Evolutionary conservation across 2,113 vertebrate genomes (phyloP).

Genomic region (Typhlomys cinereus): DNA sequence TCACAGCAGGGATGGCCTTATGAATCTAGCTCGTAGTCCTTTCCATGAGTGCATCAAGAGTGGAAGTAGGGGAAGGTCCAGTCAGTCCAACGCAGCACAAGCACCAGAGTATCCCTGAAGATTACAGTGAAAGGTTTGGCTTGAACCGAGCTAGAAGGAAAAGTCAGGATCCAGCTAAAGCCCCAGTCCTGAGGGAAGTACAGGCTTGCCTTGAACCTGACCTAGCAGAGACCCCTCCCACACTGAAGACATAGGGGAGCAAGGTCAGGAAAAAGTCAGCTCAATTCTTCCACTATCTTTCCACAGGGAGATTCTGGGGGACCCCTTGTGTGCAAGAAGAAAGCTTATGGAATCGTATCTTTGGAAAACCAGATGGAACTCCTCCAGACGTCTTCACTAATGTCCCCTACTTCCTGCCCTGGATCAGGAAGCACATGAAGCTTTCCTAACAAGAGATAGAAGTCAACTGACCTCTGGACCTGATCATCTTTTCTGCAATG

Average conservation of each 20-base stretch:
- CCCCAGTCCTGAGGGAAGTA: neutral
- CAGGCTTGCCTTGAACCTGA: neutral
- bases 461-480: neutral
- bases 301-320: slow-evolving; percentile 4
- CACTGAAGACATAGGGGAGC: fast-evolving
- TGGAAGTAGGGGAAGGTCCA: neutral
- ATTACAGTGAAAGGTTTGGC: neutral
- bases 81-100: neutral
- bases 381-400: slow-evolving; percentile 38
- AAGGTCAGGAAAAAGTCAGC: neutral
- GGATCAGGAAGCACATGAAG: slow-evolving; percentile 35
- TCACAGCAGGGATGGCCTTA: too few relatives aligned
- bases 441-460: neutral
- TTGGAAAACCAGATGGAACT: fast-evolving
- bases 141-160: neutral
- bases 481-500: neutral
- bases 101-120: neutral
- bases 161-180: neutral
- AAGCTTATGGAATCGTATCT: neutral
- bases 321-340: neutral
- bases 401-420: slow-evolving; percentile 31
- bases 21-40: neutral
- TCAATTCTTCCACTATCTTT: neutral
- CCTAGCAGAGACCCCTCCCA: neutral
- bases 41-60: fast-evolving